phyloP scores from a whole-genome alignment of 2,888 invertebrate genomes.

The Sphinx pinastri region DNA sequence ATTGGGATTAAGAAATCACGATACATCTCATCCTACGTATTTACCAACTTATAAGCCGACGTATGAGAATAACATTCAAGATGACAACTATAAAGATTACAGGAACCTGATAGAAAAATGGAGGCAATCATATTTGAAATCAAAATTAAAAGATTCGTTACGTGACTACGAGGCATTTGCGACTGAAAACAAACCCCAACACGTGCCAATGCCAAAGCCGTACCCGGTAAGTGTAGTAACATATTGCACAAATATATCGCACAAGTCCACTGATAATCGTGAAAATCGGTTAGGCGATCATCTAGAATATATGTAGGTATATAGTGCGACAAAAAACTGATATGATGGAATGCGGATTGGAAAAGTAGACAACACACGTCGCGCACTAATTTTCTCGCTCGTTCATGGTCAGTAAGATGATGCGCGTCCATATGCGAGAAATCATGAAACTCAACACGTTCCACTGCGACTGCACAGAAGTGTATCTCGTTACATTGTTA shows the following conservation, averaged over 20 bases:
- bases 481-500: constrained; percentile 19
- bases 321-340: constrained; percentile 62
- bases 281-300: constrained; percentile 37
- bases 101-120: constrained; percentile 73
- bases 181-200: constrained; percentile 66
- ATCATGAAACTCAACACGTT: constrained; percentile 66
- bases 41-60: constrained; percentile 62
- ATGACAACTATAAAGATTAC: constrained; percentile 64
- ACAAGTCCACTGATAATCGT: constrained; percentile 29
- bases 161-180: constrained; percentile 69
- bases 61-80: constrained; percentile 50
- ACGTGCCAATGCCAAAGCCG: constrained; percentile 72
- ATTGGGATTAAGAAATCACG: constrained; percentile 71
- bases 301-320: constrained; percentile 42
- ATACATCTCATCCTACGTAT: constrained; percentile 69
- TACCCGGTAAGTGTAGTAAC: constrained; percentile 68
- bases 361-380: constrained; percentile 70
- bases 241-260: constrained; percentile 4
- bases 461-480: constrained; percentile 26
- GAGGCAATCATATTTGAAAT: constrained; percentile 72
- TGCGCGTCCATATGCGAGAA: constrained; percentile 68
- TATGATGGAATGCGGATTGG: constrained; percentile 79
- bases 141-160: constrained; percentile 66
- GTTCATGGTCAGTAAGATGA: constrained; percentile 66
- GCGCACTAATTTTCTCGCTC: constrained; percentile 78